Evolutionary conservation across 2,797 vertebrate species (phyloP).

Genomic region (Hypotaenidia philippensis): DNA sequence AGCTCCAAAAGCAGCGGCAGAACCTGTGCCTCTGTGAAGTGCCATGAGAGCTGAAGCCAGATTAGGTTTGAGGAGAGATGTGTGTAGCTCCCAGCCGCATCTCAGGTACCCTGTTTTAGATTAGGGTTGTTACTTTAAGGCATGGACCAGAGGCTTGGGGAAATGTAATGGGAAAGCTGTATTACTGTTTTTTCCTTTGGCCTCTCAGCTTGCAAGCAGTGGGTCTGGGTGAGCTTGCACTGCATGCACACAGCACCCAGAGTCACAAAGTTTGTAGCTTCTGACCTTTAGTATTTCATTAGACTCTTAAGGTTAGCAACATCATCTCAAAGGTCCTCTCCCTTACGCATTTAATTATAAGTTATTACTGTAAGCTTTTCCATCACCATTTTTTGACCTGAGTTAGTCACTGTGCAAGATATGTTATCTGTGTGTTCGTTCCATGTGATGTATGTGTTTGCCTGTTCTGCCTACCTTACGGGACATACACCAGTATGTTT

Average conservation of each 20-base stretch:
- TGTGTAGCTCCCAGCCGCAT: neutral
- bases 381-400: neutral
- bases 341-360: neutral
- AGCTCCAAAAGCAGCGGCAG: neutral
- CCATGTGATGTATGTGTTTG: too few species aligned
- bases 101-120: neutral
- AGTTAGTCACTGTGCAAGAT: neutral
- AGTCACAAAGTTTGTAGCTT: neutral
- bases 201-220: neutral
- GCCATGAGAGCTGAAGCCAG: neutral
- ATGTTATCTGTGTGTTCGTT: neutral
- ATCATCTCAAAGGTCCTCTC: neutral
- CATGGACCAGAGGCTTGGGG: too few species aligned
- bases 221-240: neutral
- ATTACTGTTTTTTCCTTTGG: neutral
- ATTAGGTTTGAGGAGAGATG: neutral
- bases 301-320: neutral
- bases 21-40: fast-evolving
- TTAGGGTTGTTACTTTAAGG: neutral
- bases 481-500: neutral
- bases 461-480: neutral
- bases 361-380: neutral
- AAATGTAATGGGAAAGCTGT: fast-evolving
- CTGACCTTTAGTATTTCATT: neutral
- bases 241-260: fast-evolving